These are phyloP conservation scores for Biston stratarius DNA, from an alignment of 2,888 invertebrate species.

Conservation along the genomic window DNA sequence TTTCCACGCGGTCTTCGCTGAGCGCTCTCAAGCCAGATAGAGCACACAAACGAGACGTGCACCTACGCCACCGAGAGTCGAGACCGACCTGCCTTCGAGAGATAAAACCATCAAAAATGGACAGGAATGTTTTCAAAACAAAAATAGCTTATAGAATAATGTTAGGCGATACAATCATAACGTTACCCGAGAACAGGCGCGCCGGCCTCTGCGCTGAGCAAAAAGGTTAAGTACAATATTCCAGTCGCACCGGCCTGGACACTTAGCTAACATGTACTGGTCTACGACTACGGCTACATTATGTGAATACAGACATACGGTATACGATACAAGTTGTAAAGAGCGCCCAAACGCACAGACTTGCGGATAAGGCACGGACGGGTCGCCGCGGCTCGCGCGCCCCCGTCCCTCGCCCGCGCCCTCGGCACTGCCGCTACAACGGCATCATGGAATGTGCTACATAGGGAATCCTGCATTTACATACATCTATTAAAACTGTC, in stretches of 20 bases:
- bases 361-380: conserved; percentile 73
- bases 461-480: neutral
- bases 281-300: conserved; percentile 20
- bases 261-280: conserved; percentile 9
- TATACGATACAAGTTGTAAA: conserved; percentile 46
- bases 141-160: conserved; percentile 32
- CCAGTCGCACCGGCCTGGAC: conserved; percentile 24
- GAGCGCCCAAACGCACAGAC: conserved; percentile 66
- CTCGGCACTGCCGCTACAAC: too few species aligned
- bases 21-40: too few species aligned
- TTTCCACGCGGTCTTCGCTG: too few species aligned
- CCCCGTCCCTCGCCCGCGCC: conserved; percentile 25
- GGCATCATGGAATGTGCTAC: neutral
- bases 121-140: conserved; percentile 37
- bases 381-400: conserved; percentile 55
- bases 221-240: conserved; percentile 39
- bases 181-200: neutral
- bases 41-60: too few species aligned
- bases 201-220: conserved; percentile 36
- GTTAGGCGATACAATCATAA: conserved; percentile 6
- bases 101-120: neutral
- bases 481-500: too few species aligned
- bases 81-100: too few species aligned
- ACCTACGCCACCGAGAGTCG: too few species aligned
- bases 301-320: conserved; percentile 31